Evolutionary conservation across 2,113 vertebrate species (phyloP).

Genomic region (Anser brachyrhynchus): DNA sequence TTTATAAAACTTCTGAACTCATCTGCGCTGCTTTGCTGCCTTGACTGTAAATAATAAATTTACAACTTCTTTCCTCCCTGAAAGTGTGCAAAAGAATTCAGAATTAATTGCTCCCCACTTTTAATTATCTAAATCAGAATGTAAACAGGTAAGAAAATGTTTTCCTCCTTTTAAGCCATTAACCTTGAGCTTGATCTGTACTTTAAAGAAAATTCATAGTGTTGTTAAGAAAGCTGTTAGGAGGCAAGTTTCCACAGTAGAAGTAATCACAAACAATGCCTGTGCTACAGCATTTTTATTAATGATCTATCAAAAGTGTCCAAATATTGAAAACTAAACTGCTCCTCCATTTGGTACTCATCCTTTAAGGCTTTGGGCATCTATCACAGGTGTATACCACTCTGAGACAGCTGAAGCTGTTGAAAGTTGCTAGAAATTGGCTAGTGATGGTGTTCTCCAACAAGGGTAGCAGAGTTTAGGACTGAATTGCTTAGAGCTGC

Average conservation of each 20-base stretch:
- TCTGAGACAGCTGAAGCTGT: neutral
- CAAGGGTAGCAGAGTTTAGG: neutral
- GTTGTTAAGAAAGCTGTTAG: neutral
- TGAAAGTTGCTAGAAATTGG: neutral
- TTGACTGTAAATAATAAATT: neutral
- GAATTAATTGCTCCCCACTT: neutral
- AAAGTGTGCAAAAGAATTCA: neutral
- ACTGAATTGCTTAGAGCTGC: neutral
- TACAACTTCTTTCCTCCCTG: neutral
- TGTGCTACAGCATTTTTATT: neutral
- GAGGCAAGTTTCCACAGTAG: neutral
- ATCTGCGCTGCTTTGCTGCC: neutral
- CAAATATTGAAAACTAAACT: neutral
- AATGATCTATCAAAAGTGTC: neutral
- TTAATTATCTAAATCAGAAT: neutral
- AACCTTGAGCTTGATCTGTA: neutral
- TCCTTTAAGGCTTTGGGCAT: neutral
- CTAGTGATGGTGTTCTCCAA: neutral
- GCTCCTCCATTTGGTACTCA: neutral
- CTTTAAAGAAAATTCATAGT: neutral
- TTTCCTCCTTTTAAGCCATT: neutral
- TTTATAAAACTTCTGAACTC: neutral
- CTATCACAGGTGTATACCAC: neutral
- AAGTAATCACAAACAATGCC: neutral
- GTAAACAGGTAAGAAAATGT: neutral